A percentile compares a stretch with the other conserved stretches of the same genome.
Evolutionary conservation across 2,113 vertebrate species (phyloP).

Genomic region (Alaudala cheleensis): DNA sequence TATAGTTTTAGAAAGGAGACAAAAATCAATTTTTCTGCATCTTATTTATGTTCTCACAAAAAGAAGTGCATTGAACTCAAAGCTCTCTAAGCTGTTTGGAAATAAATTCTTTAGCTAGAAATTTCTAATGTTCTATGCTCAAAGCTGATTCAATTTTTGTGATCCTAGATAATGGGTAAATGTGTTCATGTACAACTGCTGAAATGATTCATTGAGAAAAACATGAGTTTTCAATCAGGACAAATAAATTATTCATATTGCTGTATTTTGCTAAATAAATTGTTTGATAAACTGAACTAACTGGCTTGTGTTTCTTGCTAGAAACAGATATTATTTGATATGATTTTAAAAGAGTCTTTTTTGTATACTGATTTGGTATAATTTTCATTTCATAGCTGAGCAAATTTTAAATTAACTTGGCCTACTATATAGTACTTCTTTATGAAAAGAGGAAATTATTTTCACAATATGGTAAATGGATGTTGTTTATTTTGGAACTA

Average conservation of each 20-base stretch:
- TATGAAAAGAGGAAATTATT: background rate
- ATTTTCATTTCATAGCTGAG: background rate
- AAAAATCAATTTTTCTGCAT: background rate
- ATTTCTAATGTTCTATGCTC: background rate
- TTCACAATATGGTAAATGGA: background rate
- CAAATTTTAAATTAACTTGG: background rate
- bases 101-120: slow-evolving; percentile 13
- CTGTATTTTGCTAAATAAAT: slow-evolving; percentile 36
- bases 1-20: background rate
- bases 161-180: background rate
- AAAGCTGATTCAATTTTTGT: slow-evolving; percentile 42
- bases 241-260: slow-evolving; percentile 28
- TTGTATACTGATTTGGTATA: background rate
- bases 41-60: slow-evolving; percentile 5
- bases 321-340: slow-evolving; percentile 15
- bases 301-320: background rate
- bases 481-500: background rate
- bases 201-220: slow-evolving; percentile 46
- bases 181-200: background rate
- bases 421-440: background rate
- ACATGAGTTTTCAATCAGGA: slow-evolving; percentile 32
- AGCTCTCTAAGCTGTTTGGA: background rate
- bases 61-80: background rate
- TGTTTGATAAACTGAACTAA: slow-evolving; percentile 26
- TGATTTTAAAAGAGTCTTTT: background rate